Base-by-base conservation (phyloP, 2,113 vertebrate species). In the Eulemur rufifrons region DNA sequence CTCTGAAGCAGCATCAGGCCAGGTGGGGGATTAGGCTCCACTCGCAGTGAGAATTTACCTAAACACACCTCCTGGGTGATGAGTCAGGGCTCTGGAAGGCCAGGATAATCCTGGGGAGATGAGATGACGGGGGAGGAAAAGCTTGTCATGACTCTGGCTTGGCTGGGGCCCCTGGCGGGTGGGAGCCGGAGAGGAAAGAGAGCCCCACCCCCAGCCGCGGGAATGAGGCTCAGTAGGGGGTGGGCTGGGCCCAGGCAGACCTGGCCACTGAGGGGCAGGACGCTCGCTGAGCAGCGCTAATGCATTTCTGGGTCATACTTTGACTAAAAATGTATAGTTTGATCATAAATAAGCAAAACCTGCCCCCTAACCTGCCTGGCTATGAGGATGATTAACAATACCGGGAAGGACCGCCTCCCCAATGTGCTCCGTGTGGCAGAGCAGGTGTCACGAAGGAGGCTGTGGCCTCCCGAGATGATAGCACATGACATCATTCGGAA, bases 331-430 rank as follows among this genome's bases (percentile, higher is more conserved):
- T 61, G 5, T 47, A 68, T 21, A 50, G 91, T 91, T 91, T 88
- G 91, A 81, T 63, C 29, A 94, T 81, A 97, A 94, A 94, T 76
- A 95, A 95, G 91, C 81, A 85, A 96, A 96, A 71, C 86, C 66
- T 93, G 92, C 74, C 63, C 61, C 45, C 42, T 34, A 56, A 56
- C 69, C 93, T 94, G 80, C 11, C 6, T 45, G 73, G 63, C 76
- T 92, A 29, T 39, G 88, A 93, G 74, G 77, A 29, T 2, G n/a
- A 94, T 27, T 76, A 73, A 95, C 12, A 73, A 3, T 1, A 25
- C 78, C n/a, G 0, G 23, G 74, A 64, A 71, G 29, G 54, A 80
- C 71, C 0, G 0, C 52, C 20, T 5, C 39, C 39, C 3, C 3
- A 5, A 27, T 1, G 63, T 80, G 59, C 61, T 94, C 27, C 0